Evolutionary conservation across 2,888 invertebrate genomes (phyloP).

Genomic region (Gymnosoma rotundatum): DNA sequence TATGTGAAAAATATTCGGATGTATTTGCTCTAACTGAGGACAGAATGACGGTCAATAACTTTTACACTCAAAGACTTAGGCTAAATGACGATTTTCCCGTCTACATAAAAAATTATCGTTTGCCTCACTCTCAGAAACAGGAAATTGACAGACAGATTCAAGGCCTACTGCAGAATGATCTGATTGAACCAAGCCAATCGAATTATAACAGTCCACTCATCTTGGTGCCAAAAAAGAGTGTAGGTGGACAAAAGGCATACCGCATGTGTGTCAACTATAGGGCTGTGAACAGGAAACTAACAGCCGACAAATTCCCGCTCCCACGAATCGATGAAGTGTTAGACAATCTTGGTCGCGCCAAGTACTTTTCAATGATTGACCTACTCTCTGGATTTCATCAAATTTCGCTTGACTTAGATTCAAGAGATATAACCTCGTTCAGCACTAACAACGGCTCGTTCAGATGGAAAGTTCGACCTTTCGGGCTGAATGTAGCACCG

Average conservation of each 20-base stretch:
- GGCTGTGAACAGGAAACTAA: background rate
- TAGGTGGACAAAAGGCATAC: background rate
- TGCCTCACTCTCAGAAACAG: background rate
- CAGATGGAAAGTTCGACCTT: no score
- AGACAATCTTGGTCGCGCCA: background rate
- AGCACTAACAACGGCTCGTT: background rate
- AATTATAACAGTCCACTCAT: background rate
- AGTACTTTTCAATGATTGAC: background rate
- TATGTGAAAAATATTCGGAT: background rate
- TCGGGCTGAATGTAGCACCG: no score
- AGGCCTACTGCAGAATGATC: background rate
- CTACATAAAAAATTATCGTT: background rate
- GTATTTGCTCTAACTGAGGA: background rate
- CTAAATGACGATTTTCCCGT: background rate
- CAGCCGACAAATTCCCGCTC: background rate
- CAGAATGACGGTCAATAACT: background rate
- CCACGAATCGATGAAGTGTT: background rate
- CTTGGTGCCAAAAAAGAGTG: background rate
- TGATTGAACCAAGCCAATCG: background rate
- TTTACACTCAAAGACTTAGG: background rate
- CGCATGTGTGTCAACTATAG: background rate
- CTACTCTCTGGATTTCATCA: background rate
- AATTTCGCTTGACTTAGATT: background rate
- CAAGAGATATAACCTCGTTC: background rate
- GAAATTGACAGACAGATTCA: background rate